Percentiles rank a stretch among this genome's conserved stretches.
phyloP scores from a whole-genome alignment of 2,113 vertebrate species.

The Athene noctua region DNA sequence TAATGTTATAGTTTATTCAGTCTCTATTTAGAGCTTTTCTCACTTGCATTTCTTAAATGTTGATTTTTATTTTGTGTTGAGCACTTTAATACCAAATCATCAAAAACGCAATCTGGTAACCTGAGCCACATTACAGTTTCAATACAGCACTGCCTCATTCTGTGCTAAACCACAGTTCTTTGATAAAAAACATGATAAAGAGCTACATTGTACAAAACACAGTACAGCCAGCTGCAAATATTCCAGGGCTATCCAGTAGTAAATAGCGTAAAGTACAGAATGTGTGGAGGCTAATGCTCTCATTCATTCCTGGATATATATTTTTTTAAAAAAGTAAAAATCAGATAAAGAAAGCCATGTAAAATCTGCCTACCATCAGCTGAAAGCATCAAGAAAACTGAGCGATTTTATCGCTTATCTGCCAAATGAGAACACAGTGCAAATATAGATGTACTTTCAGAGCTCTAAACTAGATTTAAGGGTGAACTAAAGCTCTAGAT shows the following conservation, averaged over 20 bases:
- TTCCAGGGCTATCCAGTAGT: conserved; percentile 54
- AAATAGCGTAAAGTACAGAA: conserved; percentile 51
- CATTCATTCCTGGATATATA: conserved; percentile 26
- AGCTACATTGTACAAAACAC: conserved; percentile 54
- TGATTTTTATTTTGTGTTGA: conserved; percentile 29
- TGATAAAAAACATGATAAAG: conserved; percentile 49
- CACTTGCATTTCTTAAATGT: conserved; percentile 5
- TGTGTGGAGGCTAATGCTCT: conserved; percentile 51
- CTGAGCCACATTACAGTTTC: conserved; percentile 37
- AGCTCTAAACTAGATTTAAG: conserved; percentile 17
- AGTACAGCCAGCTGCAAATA: conserved; percentile 64
- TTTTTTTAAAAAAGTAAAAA: background rate
- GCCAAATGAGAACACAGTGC: background rate
- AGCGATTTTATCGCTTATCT: conserved; percentile 14
- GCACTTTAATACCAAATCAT: conserved; percentile 51
- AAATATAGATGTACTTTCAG: conserved; percentile 45
- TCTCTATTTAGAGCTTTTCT: conserved; percentile 6
- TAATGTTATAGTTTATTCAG: background rate
- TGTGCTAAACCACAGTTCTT: conserved; percentile 37
- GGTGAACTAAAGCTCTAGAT: background rate
- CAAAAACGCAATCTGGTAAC: conserved; percentile 51
- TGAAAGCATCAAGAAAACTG: conserved; percentile 8
- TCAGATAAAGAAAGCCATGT: background rate
- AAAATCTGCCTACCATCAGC: conserved; percentile 54
- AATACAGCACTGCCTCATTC: conserved; percentile 28